Evolutionary conservation across 2,888 invertebrate genomes (phyloP), one percentile per base, ranked within the genome.

Genomic region (Calameuta idolon): DNA sequence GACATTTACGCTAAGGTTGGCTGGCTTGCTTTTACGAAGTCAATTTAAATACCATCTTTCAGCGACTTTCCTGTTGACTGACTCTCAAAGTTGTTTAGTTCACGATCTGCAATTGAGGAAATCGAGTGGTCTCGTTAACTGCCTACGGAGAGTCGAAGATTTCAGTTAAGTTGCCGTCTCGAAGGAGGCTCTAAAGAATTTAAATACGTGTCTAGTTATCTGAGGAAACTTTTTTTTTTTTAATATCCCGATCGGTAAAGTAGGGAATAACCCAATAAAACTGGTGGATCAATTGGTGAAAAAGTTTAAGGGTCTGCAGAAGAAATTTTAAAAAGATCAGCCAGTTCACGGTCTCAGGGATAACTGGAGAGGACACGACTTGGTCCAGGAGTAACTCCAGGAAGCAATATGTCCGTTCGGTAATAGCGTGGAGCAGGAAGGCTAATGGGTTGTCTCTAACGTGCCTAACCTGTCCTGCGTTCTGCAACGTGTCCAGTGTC

Each of bases 381-480:
- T 55, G 55, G 55, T 55, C 55, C 23, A 55, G 55, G 55, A 55
- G 71, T 30, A 31, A 34, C 34, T 31, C 30, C 82, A 83, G 83
- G 83, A 85, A 84, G 85, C 86, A 86, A 86, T 85, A 85, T 85
- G 85, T 83, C 83, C 83, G 80, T 83, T 74, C 76, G 79, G 83
- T 86, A 85, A 86, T 85, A 84, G 84, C 84, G 80, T 79, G 80
- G 81, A 85, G 86, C 83, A 83, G 83, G 81, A 80, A 83, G 85
- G 83, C 83, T 86, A 86, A 86, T 85, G 85, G 85, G 82, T 85
- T 83, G 85, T 85, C 83, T 82, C 82, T 86, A 85, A 86, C 86
- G 81, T 80, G 81, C 81, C 84, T 85, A 86, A 85, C 84, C 84
- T 83, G 83, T 76, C 82, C 77, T 75, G 77, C 80, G 79, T 80